Percentiles rank a stretch among this genome's conserved stretches.
phyloP scores from a whole-genome alignment of 1,140 invertebrate genomes.

The Drosophila aff. region DNA sequence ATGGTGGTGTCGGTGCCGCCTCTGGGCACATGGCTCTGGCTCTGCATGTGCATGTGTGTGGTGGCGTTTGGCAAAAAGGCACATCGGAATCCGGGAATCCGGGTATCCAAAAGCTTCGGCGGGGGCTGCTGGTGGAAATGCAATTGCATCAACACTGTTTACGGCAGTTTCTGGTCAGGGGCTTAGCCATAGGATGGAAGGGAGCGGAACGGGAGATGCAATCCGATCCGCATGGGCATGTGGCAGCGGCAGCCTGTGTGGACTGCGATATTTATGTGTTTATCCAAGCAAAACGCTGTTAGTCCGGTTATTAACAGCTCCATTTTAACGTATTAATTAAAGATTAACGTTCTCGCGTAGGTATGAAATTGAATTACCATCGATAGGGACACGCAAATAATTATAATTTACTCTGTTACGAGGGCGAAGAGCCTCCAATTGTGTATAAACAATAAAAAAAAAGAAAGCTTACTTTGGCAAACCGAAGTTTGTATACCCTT shows the following conservation, averaged over 20 bases:
- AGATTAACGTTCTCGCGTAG: neutral
- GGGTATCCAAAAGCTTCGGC: neutral
- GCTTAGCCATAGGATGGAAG: slow-evolving; percentile 11
- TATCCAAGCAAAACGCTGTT: slow-evolving; percentile 12
- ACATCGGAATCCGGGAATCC: slow-evolving; percentile 3
- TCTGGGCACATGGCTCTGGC: neutral
- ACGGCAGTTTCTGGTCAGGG: slow-evolving; percentile 16
- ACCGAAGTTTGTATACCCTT: no score
- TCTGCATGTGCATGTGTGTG: neutral
- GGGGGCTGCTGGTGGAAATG: neutral
- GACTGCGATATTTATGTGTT: slow-evolving; percentile 22
- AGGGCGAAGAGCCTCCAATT: neutral
- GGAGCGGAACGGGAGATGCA: neutral
- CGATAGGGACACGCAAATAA: neutral
- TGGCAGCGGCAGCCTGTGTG: neutral
- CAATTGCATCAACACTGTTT: slow-evolving; percentile 41
- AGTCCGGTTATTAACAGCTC: slow-evolving; percentile 6
- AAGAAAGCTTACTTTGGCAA: no score
- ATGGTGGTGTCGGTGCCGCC: slow-evolving; percentile 2
- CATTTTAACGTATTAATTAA: slow-evolving; percentile 9
- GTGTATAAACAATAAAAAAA: no score
- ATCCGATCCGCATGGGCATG: neutral
- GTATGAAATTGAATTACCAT: neutral
- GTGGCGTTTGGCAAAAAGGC: slow-evolving; percentile 11
- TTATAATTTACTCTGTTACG: neutral